phyloP scores from a whole-genome alignment of 2,888 invertebrate genomes.

The Empis livida region DNA sequence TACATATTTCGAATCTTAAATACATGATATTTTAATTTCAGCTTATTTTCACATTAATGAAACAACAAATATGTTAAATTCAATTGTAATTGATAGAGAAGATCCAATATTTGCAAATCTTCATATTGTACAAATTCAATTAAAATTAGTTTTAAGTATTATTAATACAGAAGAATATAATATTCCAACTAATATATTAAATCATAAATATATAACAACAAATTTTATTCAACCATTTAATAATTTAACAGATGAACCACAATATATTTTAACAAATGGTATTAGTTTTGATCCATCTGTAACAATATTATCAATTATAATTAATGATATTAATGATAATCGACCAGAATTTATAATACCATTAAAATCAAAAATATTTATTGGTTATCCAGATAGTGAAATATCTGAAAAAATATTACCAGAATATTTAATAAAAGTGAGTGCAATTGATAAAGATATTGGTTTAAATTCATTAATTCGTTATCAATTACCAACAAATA shows the following conservation, averaged over 20 bases:
- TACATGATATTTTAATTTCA: constrained; percentile 8
- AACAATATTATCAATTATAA: constrained; percentile 17
- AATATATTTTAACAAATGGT: constrained; percentile 13
- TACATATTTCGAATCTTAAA: too few species aligned
- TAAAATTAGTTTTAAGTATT: constrained; percentile 16
- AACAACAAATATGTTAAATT: constrained; percentile 15
- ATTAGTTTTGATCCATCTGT: constrained; percentile 15
- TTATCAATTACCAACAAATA: constrained; percentile 13
- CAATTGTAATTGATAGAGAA: constrained; percentile 19
- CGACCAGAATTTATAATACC: constrained; percentile 18
- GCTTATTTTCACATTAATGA: constrained; percentile 18
- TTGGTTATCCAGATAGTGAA: constrained; percentile 19
- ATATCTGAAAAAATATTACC: constrained; percentile 16
- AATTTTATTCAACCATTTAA: background rate
- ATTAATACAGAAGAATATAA: background rate
- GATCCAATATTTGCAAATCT: constrained; percentile 14
- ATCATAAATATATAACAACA: background rate
- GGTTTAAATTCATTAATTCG: constrained; percentile 18
- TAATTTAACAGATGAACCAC: constrained; percentile 4
- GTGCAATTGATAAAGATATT: constrained; percentile 18
- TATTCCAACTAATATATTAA: background rate
- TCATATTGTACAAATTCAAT: constrained; percentile 16
- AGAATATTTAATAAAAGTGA: constrained; percentile 16
- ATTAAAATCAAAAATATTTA: constrained; percentile 4
- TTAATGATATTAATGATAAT: constrained; percentile 24